phyloP scores from a whole-genome alignment of 2,797 vertebrate genomes.

The Myotis findleyi region DNA sequence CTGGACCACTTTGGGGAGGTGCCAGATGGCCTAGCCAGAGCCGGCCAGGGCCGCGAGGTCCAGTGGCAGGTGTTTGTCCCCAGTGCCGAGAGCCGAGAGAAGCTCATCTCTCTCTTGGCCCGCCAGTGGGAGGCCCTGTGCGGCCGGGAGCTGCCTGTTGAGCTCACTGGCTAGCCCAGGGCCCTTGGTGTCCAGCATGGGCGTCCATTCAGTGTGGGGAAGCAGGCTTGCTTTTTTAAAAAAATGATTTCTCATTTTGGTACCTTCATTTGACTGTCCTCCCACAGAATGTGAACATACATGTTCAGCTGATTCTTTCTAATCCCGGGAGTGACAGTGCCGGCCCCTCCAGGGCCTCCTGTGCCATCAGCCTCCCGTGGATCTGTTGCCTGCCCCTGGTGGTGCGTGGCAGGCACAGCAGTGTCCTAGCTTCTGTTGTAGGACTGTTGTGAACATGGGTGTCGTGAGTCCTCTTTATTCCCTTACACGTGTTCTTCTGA shows the following conservation, averaged over 20 bases:
- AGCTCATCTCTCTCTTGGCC: slow-evolving; percentile 95
- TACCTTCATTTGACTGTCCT: slow-evolving; percentile 51
- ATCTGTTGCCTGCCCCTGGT: neutral
- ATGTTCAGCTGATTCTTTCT: neutral
- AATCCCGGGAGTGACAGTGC: neutral
- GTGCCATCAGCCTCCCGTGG: fast-evolving
- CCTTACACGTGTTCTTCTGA: slow-evolving; percentile 71
- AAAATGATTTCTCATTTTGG: slow-evolving; percentile 61
- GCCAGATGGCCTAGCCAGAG: slow-evolving; percentile 73
- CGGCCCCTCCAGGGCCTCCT: too few species aligned
- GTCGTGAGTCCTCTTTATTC: slow-evolving; percentile 64
- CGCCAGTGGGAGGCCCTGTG: slow-evolving; percentile 97
- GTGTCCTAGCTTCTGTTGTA: neutral
- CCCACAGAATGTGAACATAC: slow-evolving; percentile 36
- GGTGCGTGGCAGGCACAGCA: neutral
- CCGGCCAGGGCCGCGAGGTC: slow-evolving; percentile 89
- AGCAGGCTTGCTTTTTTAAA: slow-evolving; percentile 74
- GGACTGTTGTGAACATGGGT: neutral
- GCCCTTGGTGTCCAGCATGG: neutral
- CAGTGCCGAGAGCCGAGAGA: slow-evolving; percentile 95
- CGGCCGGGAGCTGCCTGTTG: slow-evolving; percentile 96
- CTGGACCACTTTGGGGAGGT: slow-evolving; percentile 94
- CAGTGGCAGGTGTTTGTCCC: slow-evolving; percentile 98
- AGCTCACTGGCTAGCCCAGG: slow-evolving; percentile 90
- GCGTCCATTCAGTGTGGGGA: slow-evolving; percentile 28